Evolutionary conservation across 2,797 vertebrate species (phyloP).

Genomic region (Eulemur mongoz): DNA sequence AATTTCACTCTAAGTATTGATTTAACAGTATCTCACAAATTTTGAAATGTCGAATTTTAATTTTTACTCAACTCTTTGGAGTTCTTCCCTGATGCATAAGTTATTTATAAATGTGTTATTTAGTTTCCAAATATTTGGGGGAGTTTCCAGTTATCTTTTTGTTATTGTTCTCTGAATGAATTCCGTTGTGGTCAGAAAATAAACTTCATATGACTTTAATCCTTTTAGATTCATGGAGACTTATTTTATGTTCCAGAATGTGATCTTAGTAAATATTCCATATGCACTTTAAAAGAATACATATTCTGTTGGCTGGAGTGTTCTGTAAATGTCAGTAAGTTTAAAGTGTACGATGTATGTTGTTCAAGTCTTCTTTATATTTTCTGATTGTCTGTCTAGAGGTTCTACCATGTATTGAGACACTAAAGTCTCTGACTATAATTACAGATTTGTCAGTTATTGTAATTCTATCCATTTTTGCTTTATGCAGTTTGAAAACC

Average conservation of each 20-base stretch:
- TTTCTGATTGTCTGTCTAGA: background rate
- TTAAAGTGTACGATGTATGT: background rate
- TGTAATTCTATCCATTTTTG: background rate
- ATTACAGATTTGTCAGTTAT: background rate
- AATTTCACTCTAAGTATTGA: background rate
- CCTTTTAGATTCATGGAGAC: background rate
- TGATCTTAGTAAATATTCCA: background rate
- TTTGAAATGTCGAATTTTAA: constrained; percentile 16
- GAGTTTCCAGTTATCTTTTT: background rate
- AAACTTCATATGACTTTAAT: background rate
- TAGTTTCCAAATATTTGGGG: background rate
- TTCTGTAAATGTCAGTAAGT: background rate
- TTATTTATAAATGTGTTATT: background rate
- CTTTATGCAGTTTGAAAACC: background rate
- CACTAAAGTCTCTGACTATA: background rate
- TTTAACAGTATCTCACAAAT: background rate
- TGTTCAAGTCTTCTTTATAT: background rate
- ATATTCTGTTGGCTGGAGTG: background rate
- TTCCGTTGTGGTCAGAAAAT: background rate
- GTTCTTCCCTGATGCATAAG: background rate
- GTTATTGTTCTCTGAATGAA: background rate
- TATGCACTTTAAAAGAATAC: background rate
- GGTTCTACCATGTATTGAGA: background rate
- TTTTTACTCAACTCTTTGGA: background rate
- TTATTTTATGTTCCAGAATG: background rate